Evolutionary conservation across 2,888 invertebrate genomes (phyloP).

Genomic region (Ferdinandea cuprea): DNA sequence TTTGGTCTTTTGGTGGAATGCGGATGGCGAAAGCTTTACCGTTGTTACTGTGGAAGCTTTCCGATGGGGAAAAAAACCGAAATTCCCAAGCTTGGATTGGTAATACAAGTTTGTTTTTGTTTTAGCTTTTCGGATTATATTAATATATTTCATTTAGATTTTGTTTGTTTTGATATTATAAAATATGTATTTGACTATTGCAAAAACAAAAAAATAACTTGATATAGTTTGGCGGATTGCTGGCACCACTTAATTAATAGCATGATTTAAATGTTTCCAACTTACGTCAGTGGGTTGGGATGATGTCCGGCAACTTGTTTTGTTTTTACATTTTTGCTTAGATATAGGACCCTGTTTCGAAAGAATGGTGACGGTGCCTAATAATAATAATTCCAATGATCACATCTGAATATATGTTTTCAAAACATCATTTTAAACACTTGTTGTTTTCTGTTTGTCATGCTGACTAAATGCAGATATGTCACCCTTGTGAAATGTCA

Average conservation of each 20-base stretch:
- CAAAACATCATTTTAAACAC: neutral
- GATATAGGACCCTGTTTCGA: neutral
- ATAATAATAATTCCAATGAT: neutral
- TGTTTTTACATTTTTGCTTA: neutral
- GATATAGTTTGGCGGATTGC: slow-evolving; percentile 20
- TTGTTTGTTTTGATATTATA: slow-evolving; percentile 20
- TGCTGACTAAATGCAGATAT: neutral
- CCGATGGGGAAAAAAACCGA: neutral
- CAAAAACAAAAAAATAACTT: slow-evolving; percentile 1
- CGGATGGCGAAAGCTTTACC: slow-evolving; percentile 47
- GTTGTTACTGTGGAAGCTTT: slow-evolving; percentile 22
- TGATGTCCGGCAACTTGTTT: neutral
- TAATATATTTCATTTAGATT: neutral
- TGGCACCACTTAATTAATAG: slow-evolving; percentile 36
- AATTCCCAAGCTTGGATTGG: slow-evolving; percentile 20
- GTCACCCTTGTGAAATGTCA: too few species aligned
- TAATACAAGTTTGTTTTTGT: slow-evolving; percentile 17
- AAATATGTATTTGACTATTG: slow-evolving; percentile 12
- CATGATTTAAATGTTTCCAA: neutral
- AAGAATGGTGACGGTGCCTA: neutral
- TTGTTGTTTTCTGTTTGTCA: neutral
- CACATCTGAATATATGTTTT: neutral
- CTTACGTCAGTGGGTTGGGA: slow-evolving; percentile 4
- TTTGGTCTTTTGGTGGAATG: slow-evolving; percentile 49
- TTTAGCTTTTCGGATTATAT: neutral